A percentile compares a stretch with the other conserved stretches of the same genome.
Conservation (phyloP, 2,113 vertebrate genomes). For the Trochalopteron elliotii region DNA sequence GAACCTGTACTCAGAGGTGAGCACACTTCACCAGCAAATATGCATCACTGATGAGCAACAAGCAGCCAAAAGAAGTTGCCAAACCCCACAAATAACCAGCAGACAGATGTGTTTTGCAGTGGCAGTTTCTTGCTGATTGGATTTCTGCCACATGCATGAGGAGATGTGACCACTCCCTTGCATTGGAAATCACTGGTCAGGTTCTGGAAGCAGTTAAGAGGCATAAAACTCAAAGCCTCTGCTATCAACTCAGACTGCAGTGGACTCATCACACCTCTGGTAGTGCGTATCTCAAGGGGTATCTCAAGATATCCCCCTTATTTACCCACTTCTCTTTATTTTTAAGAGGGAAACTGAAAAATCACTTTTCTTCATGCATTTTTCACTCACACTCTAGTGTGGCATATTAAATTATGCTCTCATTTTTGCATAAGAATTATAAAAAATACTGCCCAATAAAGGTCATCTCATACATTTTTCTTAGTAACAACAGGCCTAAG, state of each 20-base stretch:
- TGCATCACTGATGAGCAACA: rapidly evolving
- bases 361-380: not conserved
- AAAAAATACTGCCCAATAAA: not conserved
- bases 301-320: not conserved
- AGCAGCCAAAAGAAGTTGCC: not conserved
- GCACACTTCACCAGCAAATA: not conserved
- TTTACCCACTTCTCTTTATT: not conserved
- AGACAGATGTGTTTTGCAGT: not conserved
- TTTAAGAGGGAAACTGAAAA: not conserved
- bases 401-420: not conserved
- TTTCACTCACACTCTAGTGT: not conserved
- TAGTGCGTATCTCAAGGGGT: no score
- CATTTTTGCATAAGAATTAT: not conserved
- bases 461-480: not conserved
- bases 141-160: not conserved
- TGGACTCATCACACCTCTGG: not conserved
- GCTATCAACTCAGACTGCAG: not conserved
- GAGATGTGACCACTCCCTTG: not conserved
- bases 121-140: not conserved
- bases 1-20: not conserved
- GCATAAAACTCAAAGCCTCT: not conserved
- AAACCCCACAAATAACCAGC: not conserved
- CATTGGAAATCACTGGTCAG: rapidly evolving
- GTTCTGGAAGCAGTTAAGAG: not conserved
- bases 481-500: not conserved